phyloP scores from a whole-genome alignment of 2,113 vertebrate genomes.

The Coturnix japonica region DNA sequence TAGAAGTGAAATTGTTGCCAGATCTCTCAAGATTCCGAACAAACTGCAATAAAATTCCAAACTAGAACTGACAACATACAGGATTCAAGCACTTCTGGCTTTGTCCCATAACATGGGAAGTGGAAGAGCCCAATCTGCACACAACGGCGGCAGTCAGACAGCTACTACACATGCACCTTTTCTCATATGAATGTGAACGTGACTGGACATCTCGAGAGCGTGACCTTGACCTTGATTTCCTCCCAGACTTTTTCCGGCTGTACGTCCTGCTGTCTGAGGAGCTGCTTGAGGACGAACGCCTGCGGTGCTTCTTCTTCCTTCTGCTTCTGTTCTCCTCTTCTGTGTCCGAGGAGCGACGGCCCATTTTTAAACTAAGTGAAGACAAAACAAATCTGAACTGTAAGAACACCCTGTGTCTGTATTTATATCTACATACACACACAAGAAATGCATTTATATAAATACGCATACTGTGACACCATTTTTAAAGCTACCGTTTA shows the following conservation, averaged over 20 bases:
- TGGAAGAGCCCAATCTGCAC: accelerated
- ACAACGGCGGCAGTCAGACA: background rate
- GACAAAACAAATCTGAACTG: background rate
- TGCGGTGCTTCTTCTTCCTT: slow-evolving; percentile 88
- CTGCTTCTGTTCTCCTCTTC: slow-evolving; percentile 87
- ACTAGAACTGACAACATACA: background rate
- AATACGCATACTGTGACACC: background rate
- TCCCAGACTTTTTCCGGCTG: slow-evolving; percentile 83
- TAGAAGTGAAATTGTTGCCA: accelerated
- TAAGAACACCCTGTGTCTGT: background rate
- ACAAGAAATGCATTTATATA: background rate
- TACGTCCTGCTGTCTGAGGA: slow-evolving; percentile 87
- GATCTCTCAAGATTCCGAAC: background rate
- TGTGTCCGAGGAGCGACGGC: slow-evolving; percentile 91
- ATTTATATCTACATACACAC: background rate
- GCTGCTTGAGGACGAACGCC: slow-evolving; percentile 89
- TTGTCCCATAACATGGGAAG: accelerated
- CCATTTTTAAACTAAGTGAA: slow-evolving; percentile 80
- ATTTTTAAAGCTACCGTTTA: background rate
- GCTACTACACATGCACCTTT: slow-evolving; percentile 69
- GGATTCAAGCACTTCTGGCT: background rate
- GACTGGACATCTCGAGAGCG: slow-evolving; percentile 78
- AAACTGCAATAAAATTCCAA: background rate
- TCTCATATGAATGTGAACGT: slow-evolving; percentile 84
- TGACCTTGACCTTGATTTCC: slow-evolving; percentile 86